Conservation (phyloP, 2,797 vertebrate genomes). For the Bovichtus diacanthus region DNA sequence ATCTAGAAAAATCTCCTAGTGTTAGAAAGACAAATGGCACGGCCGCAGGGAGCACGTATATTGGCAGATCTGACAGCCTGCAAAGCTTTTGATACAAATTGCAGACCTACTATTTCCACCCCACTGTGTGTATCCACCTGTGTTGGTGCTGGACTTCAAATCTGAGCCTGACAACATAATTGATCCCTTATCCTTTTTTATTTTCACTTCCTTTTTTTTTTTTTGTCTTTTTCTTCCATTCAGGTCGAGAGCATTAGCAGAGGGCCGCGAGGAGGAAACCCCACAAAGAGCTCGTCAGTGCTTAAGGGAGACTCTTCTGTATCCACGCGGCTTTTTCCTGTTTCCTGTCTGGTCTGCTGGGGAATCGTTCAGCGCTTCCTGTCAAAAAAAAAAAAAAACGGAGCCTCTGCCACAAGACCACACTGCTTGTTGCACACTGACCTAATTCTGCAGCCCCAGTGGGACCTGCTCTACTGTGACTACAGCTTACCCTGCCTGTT, state of each 20-base stretch:
- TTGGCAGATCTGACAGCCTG: constrained; percentile 59
- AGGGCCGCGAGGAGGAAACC: constrained; percentile 56
- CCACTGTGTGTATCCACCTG: constrained; percentile 58
- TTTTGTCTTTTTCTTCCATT: constrained; percentile 37
- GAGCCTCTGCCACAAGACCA: constrained; percentile 63
- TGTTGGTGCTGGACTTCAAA: constrained; percentile 20
- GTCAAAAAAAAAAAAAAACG: too few species aligned
- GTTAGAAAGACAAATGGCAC: constrained; percentile 58
- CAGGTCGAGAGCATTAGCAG: constrained; percentile 36
- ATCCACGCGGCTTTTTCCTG: constrained; percentile 73
- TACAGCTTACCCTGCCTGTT: constrained; percentile 45
- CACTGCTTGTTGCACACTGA: constrained; percentile 73
- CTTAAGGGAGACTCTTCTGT: constrained; percentile 64
- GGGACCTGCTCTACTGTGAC: constrained; percentile 57
- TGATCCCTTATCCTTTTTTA: constrained; percentile 18
- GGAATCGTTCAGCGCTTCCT: constrained; percentile 79
- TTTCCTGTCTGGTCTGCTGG: constrained; percentile 78
- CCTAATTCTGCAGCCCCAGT: constrained; percentile 67
- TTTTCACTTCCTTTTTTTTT: too few species aligned
- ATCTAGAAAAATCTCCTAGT: constrained; percentile 64
- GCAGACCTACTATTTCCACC: constrained; percentile 45
- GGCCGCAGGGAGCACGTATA: constrained; percentile 63
- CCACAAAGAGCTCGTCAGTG: constrained; percentile 49
- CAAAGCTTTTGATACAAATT: constrained; percentile 54
- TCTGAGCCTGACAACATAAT: constrained; percentile 24